Evolutionary conservation across 1,140 invertebrate genomes (phyloP), one percentile per base, ranked within the genome.

Genomic region (Pachyrhynchus sulphureomaculatus): DNA sequence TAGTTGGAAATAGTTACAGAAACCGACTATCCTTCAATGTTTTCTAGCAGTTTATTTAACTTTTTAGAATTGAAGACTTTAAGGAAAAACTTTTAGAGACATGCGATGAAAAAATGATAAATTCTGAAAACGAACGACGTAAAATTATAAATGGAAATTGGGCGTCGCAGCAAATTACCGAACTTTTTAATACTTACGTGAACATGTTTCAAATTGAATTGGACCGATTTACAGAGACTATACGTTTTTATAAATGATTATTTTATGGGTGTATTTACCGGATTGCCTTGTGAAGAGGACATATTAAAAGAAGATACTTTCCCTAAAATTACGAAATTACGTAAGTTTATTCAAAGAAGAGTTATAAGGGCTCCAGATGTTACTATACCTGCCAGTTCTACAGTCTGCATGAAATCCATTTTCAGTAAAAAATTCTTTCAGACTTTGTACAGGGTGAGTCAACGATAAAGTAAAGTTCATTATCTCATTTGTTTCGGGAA

Each of bases 201-300:
- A 78, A 75, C 12, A 77, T 79, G 21, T 71, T 84, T 67, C 83
- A 85, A 64, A 66, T 78, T 5, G 84, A 86, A 73, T 45, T 84
- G 15, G 82, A 85, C 64, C 75, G 84, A 71, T 81, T 69, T 56
- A 60, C 71, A 1, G 75, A 81, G 44, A 81, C 82, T 2, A 74
- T 80, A 37, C 79, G 81, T 69, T 57, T n/a, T 80, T 9, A 29
- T 85, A 2, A 76, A 80, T 29, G 81, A 84, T 70, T 85, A 84
- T 69, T 85, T 83, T 63, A 73, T 73, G 8, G 71, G 76, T 0
- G 78, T 82, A 72, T 68, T 80, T n/a, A 80, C 68, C 0, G 68
- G 68, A 32, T 44, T 54, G 39, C 54, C 59, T 21, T 49, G 10
- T 20, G 44, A 36, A 6, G 45, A 37, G 4, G 56, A 42, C 5